phyloP scores from a whole-genome alignment of 2,113 vertebrate genomes.

The Menidia beryllina region DNA sequence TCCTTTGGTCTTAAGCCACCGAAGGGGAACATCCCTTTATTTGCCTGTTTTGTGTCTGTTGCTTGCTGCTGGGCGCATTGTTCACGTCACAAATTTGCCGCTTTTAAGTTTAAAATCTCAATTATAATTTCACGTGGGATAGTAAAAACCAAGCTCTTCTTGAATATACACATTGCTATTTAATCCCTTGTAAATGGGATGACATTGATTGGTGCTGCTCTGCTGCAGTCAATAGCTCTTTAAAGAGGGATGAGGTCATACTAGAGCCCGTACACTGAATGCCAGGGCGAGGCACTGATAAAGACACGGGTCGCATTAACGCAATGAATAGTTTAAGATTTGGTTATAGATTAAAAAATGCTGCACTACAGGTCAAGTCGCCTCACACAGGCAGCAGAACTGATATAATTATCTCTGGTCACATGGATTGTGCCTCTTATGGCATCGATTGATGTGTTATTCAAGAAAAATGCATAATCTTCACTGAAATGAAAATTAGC shows the following conservation, averaged over 20 bases:
- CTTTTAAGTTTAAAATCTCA: neutral
- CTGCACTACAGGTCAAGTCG: neutral
- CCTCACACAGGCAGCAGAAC: neutral
- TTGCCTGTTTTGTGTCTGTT: neutral
- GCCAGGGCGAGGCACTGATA: constrained; percentile 2
- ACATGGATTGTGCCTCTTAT: constrained; percentile 12
- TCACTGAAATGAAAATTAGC: constrained; percentile 21
- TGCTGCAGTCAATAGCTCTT: neutral
- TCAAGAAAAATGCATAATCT: constrained; percentile 33
- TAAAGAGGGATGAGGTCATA: neutral
- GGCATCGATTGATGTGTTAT: constrained; percentile 31
- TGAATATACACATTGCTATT: neutral
- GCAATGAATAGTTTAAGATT: neutral
- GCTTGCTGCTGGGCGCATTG: constrained; percentile 1
- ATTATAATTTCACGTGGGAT: constrained; percentile 4
- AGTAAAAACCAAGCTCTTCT: neutral
- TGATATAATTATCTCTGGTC: constrained; percentile 28
- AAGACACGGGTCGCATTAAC: neutral
- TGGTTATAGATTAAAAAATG: neutral
- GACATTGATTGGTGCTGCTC: constrained; percentile 14
- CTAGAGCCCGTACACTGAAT: neutral
- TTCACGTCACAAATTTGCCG: neutral
- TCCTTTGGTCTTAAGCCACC: no score
- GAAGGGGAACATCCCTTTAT: no score
- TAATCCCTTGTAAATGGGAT: constrained; percentile 1